Evolutionary conservation across 1,140 invertebrate species (phyloP).

Genomic region (Drosophila micromelanica): DNA sequence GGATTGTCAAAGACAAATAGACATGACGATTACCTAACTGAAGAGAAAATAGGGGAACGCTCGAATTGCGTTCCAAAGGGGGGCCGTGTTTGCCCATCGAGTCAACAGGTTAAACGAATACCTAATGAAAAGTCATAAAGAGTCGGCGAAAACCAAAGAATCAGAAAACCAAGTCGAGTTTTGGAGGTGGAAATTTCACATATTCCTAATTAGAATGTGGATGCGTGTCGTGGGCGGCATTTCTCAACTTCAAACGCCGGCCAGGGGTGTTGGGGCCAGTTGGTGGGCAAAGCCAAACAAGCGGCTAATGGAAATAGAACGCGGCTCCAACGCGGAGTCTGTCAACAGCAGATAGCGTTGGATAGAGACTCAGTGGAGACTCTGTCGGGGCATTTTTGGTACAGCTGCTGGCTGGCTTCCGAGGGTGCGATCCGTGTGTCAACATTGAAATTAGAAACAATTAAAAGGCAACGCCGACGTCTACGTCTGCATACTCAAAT

Average conservation of each 20-base stretch:
- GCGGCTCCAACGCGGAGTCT: slow-evolving; percentile 55
- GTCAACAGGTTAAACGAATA: slow-evolving; percentile 48
- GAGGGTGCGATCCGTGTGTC: slow-evolving; percentile 36
- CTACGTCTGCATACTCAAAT: slow-evolving; percentile 48
- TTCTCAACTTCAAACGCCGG: slow-evolving; percentile 36
- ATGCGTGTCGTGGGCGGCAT: slow-evolving; percentile 34
- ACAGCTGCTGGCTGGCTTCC: background rate
- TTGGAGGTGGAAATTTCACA: slow-evolving; percentile 14
- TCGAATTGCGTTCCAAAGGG: background rate
- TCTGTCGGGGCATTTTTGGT: background rate
- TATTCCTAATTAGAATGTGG: slow-evolving; percentile 45
- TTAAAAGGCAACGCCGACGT: slow-evolving; percentile 67
- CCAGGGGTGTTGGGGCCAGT: background rate
- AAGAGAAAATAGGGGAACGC: slow-evolving; percentile 7
- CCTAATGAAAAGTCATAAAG: slow-evolving; percentile 34
- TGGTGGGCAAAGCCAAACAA: slow-evolving; percentile 48
- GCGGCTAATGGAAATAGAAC: slow-evolving; percentile 54
- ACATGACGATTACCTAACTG: background rate
- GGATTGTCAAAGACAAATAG: slow-evolving; percentile 8
- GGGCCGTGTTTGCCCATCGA: slow-evolving; percentile 4
- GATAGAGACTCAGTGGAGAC: slow-evolving; percentile 11
- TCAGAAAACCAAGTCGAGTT: slow-evolving; percentile 5
- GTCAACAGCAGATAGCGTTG: slow-evolving; percentile 68
- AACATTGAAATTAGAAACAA: slow-evolving; percentile 77
- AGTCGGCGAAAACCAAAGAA: slow-evolving; percentile 36